phyloP scores from a whole-genome alignment of 2,797 vertebrate genomes.

The Aplochiton taeniatus region DNA sequence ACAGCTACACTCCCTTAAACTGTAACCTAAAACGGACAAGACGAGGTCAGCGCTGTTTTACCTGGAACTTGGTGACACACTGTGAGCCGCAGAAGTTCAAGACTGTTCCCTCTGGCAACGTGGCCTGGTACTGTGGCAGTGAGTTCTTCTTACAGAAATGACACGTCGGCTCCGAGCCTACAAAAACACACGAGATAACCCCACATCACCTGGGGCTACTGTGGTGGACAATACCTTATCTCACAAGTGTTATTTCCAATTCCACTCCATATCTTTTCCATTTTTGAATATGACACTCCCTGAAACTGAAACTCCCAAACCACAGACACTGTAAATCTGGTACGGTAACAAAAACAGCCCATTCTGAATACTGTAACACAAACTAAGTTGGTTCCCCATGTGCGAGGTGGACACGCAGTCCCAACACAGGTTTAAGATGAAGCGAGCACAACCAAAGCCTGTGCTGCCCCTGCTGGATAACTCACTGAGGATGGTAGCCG shows the following conservation, averaged over 20 bases:
- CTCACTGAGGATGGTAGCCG: constrained; percentile 77
- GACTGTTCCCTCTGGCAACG: constrained; percentile 93
- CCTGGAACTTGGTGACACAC: constrained; percentile 99
- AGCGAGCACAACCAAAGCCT: neutral
- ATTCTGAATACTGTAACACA: too few relatives aligned
- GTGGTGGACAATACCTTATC: too few relatives aligned
- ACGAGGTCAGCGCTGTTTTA: constrained; percentile 39
- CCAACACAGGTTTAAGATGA: neutral
- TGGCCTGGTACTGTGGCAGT: constrained; percentile 97
- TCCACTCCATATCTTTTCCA: too few relatives aligned
- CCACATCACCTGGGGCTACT: neutral
- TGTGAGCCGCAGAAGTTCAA: constrained; percentile 98
- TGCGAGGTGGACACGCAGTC: too few relatives aligned
- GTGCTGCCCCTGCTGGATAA: constrained; percentile 17
- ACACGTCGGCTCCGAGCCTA: constrained; percentile 91
- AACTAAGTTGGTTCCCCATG: too few relatives aligned
- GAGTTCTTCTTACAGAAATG: constrained; percentile 97
- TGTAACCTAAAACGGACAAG: too few relatives aligned
- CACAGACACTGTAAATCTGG: too few relatives aligned
- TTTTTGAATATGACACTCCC: too few relatives aligned
- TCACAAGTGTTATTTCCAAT: too few relatives aligned
- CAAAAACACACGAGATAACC: constrained; percentile 31
- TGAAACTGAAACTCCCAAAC: too few relatives aligned
- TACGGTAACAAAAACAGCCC: too few relatives aligned
- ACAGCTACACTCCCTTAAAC: too few relatives aligned